Evolutionary conservation across 2,888 invertebrate genomes (phyloP), one percentile per base, ranked within the genome.

Genomic region (Macaria liturata): DNA sequence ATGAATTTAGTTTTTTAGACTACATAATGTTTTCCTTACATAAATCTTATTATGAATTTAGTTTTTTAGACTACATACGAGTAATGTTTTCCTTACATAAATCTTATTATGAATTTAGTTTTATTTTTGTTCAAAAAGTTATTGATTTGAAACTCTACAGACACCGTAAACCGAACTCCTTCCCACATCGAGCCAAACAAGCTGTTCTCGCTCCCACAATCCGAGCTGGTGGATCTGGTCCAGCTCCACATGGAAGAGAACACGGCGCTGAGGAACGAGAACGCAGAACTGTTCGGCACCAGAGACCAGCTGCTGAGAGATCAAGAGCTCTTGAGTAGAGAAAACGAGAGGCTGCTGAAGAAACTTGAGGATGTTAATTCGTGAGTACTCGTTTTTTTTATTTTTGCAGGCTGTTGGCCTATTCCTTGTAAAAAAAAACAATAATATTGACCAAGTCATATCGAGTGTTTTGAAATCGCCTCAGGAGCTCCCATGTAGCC

Each of bases 291-390:
- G 54, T 97, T 95, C 85, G 93, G 93, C 40, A 94, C 96, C 0
- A 90, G 97, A 49, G 97, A 98, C 78, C 93, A 95, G 65, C 93
- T 98, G 61, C 93, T 97, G 65, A 87, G 97, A 8, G 98, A 98
- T 81, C 98, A 98, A 80, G 98, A 98, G 82, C 83, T 97, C 42
- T 95, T 98, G 34, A 97, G 97, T 75, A 91, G 97, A 55, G 98
- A 98, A 84, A 98, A 98, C 75, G 98, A 98, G 80, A 91, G 97
- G 53, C 91, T 98, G 60, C 86, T 97, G 54, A 96, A 96, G 83
- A 97, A 97, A 84, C 86, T 98, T 54, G 98, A 98, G 82, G 97
- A 97, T 84, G 96, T 97, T 58, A 97, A 96, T 85, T 94, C 95
- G 97, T 97, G 90, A 94, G 95, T 94, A 62, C 1, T 7, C 6